Base-by-base conservation (phyloP, 2,888 invertebrate species). In the Scaptomyza cyrtandrae region DNA sequence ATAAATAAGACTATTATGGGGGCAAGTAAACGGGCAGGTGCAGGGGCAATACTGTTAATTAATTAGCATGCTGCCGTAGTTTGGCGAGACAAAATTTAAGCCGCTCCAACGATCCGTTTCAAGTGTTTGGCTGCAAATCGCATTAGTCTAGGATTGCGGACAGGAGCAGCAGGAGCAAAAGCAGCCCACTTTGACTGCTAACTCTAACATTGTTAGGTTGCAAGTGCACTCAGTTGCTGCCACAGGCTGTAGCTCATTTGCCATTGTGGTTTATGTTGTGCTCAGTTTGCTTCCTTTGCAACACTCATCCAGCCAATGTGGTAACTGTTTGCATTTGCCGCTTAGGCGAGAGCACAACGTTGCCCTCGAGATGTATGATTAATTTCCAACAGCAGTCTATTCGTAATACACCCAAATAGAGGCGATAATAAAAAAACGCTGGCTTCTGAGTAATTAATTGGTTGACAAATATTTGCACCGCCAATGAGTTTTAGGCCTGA, bases 391-490 rank as follows among this genome's bases (percentile, higher is more conserved):
- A 50, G 24, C 53, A 59, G 49, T 50, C 33, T 33, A 54, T 31
- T 57, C 61, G 64, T 61, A 65, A 68, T 44, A 60, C 24, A 58
- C 24, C 5, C 49, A 33, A 19, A 5, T 31, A 33, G 10, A 61
- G 41, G 60, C 59, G 67, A 75, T 77, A 77, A 71, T 77, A 77
- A 71, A 69, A 76, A 67, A 57, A 65, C 43, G 41, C 16, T 54
- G 62, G 64, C 66, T 65, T 63, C 75, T 71, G 71, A 80, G 70
- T 74, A 76, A 78, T 89, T 85, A 85, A 85, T 86, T 88, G 85
- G 68, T 60, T 67, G 65, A 64, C 78, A 88, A 85, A 85, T 88
- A 85, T 88, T 88, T 84, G 83, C 66, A 55, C 64, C 55, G 58
- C 39, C 78, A 70, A 77, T 33, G 70, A 65, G 67, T 77, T 41